Evolutionary conservation across 2,888 invertebrate genomes (phyloP).

Genomic region (Tinea trinotella): DNA sequence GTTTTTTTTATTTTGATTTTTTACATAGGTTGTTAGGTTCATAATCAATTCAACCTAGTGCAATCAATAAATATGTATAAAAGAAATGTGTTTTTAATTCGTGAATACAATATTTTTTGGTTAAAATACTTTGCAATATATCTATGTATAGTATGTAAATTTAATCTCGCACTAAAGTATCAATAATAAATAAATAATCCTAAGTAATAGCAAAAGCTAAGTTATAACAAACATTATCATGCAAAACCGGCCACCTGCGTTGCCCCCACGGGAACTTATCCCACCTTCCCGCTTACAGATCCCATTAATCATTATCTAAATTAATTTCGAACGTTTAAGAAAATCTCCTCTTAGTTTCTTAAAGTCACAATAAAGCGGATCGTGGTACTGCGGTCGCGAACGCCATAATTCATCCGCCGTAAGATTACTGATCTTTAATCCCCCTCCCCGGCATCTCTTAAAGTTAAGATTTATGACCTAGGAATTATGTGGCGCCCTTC

Average conservation of each 20-base stretch:
- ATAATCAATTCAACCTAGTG: no score
- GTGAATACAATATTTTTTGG: no score
- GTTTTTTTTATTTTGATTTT: no score
- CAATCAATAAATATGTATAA: no score
- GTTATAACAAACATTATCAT: slow-evolving; percentile 9
- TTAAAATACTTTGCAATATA: no score
- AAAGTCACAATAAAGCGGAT: slow-evolving; percentile 72
- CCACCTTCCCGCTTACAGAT: slow-evolving; percentile 46
- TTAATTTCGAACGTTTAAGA: slow-evolving; percentile 70
- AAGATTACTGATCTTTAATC: slow-evolving; percentile 85
- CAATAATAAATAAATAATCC: not conserved
- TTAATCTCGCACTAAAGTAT: not conserved
- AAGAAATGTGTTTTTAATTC: no score
- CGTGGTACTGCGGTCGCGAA: slow-evolving; percentile 43
- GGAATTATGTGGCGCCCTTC: slow-evolving; percentile 77
- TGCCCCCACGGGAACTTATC: slow-evolving; percentile 20
- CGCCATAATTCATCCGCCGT: slow-evolving; percentile 79
- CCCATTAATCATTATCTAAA: slow-evolving; percentile 72
- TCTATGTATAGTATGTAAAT: no score
- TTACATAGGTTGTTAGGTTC: no score
- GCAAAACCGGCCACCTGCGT: slow-evolving; percentile 14
- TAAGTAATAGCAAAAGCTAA: not conserved
- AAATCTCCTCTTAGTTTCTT: slow-evolving; percentile 71
- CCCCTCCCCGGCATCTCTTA: slow-evolving; percentile 77
- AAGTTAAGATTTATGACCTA: slow-evolving; percentile 81